A percentile compares a stretch with the other conserved stretches of the same genome.
These are phyloP conservation scores for Calypte anna DNA, from an alignment of 2,113 vertebrate species.

Conservation along the genomic window DNA sequence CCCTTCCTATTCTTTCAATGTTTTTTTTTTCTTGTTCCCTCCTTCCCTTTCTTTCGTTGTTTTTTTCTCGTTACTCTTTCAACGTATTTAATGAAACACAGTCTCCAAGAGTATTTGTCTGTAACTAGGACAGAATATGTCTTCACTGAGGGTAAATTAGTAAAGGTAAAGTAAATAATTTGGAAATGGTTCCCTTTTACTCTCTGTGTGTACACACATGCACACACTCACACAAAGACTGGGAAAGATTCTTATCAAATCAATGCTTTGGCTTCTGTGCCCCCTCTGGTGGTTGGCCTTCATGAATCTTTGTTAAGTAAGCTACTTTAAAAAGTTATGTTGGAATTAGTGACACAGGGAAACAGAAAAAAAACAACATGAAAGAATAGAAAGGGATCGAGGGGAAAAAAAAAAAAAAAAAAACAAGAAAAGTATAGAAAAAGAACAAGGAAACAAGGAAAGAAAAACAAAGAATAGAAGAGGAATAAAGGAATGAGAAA, in stretches of 20 bases:
- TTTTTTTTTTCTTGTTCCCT: no score
- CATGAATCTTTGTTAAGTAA: background rate
- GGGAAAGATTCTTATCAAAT: background rate
- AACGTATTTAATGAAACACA: constrained; percentile 13
- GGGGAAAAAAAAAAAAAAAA: no score
- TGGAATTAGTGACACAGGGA: background rate
- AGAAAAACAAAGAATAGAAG: no score
- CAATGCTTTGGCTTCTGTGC: background rate
- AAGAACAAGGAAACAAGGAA: no score
- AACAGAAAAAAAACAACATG: no score
- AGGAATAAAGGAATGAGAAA: no score
- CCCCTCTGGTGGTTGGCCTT: constrained; percentile 51
- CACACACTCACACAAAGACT: background rate
- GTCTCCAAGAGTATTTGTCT: background rate
- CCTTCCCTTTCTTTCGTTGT: no score
- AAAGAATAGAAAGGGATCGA: no score
- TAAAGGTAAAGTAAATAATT: constrained; percentile 7
- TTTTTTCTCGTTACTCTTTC: background rate
- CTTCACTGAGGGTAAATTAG: constrained; percentile 24
- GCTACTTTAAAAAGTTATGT: background rate
- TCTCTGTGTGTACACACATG: background rate
- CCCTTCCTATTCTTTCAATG: no score
- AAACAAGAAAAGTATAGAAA: no score
- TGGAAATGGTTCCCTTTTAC: background rate
- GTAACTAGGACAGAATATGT: background rate